Percentiles rank a stretch among this genome's conserved stretches.
These are phyloP conservation scores for Lepidostoma basale DNA, from an alignment of 1,140 invertebrate genomes.

Conservation along the genomic window DNA sequence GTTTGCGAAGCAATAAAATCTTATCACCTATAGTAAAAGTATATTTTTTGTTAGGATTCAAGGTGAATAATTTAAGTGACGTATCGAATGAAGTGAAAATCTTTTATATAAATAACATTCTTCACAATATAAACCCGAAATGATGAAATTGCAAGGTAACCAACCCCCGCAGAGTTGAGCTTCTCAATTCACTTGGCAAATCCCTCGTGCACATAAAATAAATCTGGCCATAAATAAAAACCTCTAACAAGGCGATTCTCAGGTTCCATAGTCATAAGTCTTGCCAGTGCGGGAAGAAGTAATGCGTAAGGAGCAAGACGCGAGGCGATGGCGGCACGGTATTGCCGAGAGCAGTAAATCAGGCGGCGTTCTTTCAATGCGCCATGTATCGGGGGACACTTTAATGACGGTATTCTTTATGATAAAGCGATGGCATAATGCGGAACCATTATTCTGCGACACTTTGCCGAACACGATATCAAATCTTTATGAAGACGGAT, in stretches of 20 bases:
- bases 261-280: conserved; percentile 43
- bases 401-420: conserved; percentile 11
- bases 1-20: too few relatives aligned
- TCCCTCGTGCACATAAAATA: conserved; percentile 46
- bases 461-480: conserved; percentile 1
- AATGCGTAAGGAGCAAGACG: conserved; percentile 39
- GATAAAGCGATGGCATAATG: conserved; percentile 14
- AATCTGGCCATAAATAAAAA: conserved; percentile 48
- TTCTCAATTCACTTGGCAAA: conserved; percentile 45
- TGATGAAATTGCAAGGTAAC: conserved; percentile 26
- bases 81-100: too few relatives aligned
- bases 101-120: neutral
- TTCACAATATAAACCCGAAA: too few relatives aligned
- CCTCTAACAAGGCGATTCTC: conserved; percentile 47
- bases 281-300: conserved; percentile 23
- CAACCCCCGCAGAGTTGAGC: conserved; percentile 20
- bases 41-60: too few relatives aligned
- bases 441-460: conserved; percentile 13
- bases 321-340: neutral
- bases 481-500: too few relatives aligned
- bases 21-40: too few relatives aligned
- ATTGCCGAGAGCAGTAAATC: conserved; percentile 30
- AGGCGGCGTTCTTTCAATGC: conserved; percentile 27
- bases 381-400: conserved; percentile 25
- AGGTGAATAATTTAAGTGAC: too few relatives aligned